Base-by-base conservation (phyloP, 2,888 invertebrate species). In the Hypomecis punctinalis region DNA sequence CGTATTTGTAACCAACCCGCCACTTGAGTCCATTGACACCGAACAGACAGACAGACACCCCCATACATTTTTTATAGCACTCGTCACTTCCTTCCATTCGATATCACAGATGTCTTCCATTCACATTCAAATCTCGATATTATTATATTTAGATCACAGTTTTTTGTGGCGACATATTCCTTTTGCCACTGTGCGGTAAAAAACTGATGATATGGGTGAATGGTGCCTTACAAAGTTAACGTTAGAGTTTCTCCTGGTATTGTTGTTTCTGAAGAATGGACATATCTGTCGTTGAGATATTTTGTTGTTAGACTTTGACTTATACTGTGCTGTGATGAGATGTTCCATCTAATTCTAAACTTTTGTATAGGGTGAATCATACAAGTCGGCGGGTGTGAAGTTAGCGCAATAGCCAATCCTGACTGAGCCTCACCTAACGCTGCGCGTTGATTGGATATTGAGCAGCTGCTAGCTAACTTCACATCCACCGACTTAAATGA, bases 61-160 rank as follows among this genome's bases (percentile, higher is more conserved):
- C 74, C 78, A 71, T 71, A 63, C 67, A 67, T 76, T 80, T 84
- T 86, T 81, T 79, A 75, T 70, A 62, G 54, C 68, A 73, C 76
- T 80, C 84, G 74, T 84, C 86, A 85, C 84, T 88, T 89, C 89
- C 89, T 88, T 80, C 80, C 81, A 82, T 80, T 75, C 75, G 71
- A 72, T 67, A 73, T 72, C 77, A 76, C 90, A 89, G 88, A 89
- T 89, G 89, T 81, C 78, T 63, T 37, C 74, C 79, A 84, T 88
- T 87, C 85, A 79, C 81, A 89, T 82, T 86, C 84, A 85, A 89
- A 89, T 89, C 78, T 75, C 76, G 75, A 74, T 76, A 76, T 83
- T 82, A 86, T 89, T 89, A 88, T 89, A 90, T 89, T 88, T 86
- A 86, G 88, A 89, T 89, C 82, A 80, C 77, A 77, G 77, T 82